Evolutionary conservation across 1,140 invertebrate species (phyloP), one percentile per base, ranked within the genome.

Genomic region (Oscheius sp.): DNA sequence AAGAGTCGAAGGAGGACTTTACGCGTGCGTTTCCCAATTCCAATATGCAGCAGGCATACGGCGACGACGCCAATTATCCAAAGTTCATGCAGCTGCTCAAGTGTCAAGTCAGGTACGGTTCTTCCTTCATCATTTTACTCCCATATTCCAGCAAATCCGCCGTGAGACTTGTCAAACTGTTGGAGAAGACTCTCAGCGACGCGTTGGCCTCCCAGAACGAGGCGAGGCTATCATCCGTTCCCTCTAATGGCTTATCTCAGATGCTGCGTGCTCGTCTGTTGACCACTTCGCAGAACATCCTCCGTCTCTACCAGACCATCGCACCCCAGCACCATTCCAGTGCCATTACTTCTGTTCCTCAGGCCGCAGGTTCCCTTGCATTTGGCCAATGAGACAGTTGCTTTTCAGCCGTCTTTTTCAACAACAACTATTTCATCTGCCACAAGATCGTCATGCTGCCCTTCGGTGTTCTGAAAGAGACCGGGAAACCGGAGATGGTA

Each of bases 361-460:
- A 71, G 28, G 52, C 52, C 4, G 65, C 68, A 3, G 68, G 55
- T 59, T 13, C 29, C 13, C 23, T 59, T 59, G 13, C 15, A 59
- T 23, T 15, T 15, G 13, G 15, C 13, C 10, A 28, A 23, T 20
- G 13, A 59, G 13, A 0, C 13, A 15, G 23, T 15, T 29, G 23
- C 13, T 23, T 59, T 59, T 23, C 0, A 59, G 55, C 68, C 7
- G 65, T 71, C 20, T 71, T 61, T 52, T 71, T 52, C 65, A 71
- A 71, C 65, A 71, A 71, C 68, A 52, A 36, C 65, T 71, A 71
- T 36, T 71, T 73, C 65, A 31, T 71, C 18, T 71, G 68, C 29
- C 68, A 71, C 38, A 66, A 65, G 15, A 66, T 71, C 15, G 72
- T 71, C 38, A 23, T 68, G 28, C 7, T 73, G 3, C 26, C 34